phyloP scores from a whole-genome alignment of 2,797 vertebrate genomes.

The Sebastiscus tertius region DNA sequence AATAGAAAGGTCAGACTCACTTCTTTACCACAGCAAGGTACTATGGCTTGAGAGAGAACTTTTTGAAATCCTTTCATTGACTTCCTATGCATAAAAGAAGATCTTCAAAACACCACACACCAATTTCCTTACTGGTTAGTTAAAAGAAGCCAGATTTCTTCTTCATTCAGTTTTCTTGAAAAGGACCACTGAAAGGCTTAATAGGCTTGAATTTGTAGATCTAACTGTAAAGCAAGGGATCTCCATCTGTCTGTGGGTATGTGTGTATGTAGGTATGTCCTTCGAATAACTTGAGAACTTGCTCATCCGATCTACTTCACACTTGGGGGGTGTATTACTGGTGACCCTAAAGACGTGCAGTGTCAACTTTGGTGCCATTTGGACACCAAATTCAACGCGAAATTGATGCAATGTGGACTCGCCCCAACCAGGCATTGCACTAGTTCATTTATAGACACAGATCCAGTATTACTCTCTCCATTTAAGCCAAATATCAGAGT shows the following conservation, averaged over 20 bases:
- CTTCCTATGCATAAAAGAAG: slow-evolving; percentile 40
- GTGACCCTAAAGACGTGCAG: neutral
- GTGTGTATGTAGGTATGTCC: neutral
- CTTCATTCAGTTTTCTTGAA: neutral
- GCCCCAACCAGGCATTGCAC: neutral
- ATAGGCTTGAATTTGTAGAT: slow-evolving; percentile 18
- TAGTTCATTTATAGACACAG: slow-evolving; percentile 25
- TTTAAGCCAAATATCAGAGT: neutral
- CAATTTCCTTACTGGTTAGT: neutral
- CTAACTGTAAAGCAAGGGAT: neutral
- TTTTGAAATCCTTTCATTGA: slow-evolving; percentile 11
- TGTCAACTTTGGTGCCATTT: neutral
- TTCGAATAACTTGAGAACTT: neutral
- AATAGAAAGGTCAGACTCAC: slow-evolving; percentile 54
- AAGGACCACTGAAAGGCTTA: slow-evolving; percentile 1
- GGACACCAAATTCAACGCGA: too few species aligned
- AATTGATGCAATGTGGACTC: too few species aligned
- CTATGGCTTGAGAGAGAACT: slow-evolving; percentile 73
- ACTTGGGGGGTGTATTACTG: neutral
- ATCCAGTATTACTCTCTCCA: neutral
- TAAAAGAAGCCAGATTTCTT: slow-evolving; percentile 2
- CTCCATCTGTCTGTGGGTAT: neutral
- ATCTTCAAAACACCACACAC: slow-evolving; percentile 23
- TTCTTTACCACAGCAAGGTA: slow-evolving; percentile 44
- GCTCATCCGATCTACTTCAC: too few species aligned